These are phyloP conservation scores for Spatula clypeata DNA, from an alignment of 2,797 vertebrate species.

Conservation along the genomic window DNA sequence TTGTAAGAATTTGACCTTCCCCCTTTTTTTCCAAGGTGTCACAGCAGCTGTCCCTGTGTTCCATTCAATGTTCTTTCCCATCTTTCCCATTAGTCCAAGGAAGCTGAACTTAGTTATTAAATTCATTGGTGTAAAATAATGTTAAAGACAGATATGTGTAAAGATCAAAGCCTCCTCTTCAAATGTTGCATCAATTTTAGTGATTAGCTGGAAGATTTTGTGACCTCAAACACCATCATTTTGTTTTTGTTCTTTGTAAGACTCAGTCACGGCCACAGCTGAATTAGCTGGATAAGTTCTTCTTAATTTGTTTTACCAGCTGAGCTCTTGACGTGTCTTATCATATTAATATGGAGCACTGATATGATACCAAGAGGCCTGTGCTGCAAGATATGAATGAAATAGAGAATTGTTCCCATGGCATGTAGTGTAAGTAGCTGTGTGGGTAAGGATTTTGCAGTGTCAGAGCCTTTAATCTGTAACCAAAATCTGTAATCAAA, in stretches of 20 bases:
- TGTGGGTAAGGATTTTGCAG: not conserved
- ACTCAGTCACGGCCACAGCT: conserved; percentile 3
- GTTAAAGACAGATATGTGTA: conserved; percentile 2
- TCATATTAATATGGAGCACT: not conserved
- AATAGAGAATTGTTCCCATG: not conserved
- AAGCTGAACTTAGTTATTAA: not conserved
- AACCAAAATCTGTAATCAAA: not conserved
- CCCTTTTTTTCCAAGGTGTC: conserved; percentile 37
- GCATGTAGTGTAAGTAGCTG: not conserved
- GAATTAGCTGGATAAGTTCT: not conserved
- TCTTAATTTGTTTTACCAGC: not conserved
- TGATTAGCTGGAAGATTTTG: not conserved
- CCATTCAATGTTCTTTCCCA: conserved; percentile 27
- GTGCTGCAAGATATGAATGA: not conserved
- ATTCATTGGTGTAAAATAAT: conserved; percentile 30
- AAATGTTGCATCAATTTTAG: not conserved
- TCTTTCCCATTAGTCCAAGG: conserved; percentile 4
- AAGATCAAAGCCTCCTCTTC: conserved; percentile 58
- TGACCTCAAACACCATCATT: not conserved
- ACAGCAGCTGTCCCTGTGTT: conserved; percentile 56
- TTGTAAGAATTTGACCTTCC: conserved; percentile 47
- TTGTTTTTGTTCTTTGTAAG: not conserved
- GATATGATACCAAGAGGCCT: not conserved
- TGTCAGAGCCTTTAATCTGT: not conserved
- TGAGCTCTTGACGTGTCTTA: not conserved